Evolutionary conservation across 2,797 vertebrate genomes (phyloP).

Genomic region (Enteromius fasciolatus): DNA sequence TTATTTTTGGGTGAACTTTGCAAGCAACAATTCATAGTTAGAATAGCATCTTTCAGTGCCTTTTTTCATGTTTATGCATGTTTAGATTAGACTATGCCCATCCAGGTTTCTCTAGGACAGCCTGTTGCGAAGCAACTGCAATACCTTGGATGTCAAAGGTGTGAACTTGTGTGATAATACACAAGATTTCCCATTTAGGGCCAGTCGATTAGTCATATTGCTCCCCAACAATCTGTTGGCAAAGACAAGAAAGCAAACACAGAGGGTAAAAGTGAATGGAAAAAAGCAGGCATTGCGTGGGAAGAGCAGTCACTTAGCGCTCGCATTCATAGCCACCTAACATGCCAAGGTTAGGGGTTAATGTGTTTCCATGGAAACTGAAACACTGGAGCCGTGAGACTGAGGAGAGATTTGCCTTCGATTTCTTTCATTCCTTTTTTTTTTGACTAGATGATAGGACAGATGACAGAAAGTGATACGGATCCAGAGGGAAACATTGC

Average conservation of each 20-base stretch:
- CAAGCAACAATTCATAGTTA: background rate
- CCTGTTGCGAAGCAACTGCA: background rate
- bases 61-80: background rate
- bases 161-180: background rate
- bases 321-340: slow-evolving; percentile 50
- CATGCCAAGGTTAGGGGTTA: slow-evolving; percentile 60
- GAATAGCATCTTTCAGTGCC: background rate
- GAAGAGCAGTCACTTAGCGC: slow-evolving; percentile 53
- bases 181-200: background rate
- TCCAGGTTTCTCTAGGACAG: background rate
- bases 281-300: slow-evolving; percentile 45
- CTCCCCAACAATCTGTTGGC: slow-evolving; percentile 17
- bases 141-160: background rate
- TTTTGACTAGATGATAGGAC: slow-evolving; percentile 33
- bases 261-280: slow-evolving; percentile 40
- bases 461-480: slow-evolving; percentile 41
- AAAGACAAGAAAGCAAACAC: slow-evolving; percentile 27
- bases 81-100: background rate
- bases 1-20: background rate
- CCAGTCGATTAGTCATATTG: slow-evolving; percentile 20
- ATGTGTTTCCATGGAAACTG: slow-evolving; percentile 68
- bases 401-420: slow-evolving; percentile 36
- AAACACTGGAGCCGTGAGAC: slow-evolving; percentile 57
- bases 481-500: background rate
- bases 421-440: slow-evolving; percentile 28